These are phyloP conservation scores for Venturia canescens DNA, from an alignment of 1,140 invertebrate genomes.

Conservation along the genomic window DNA sequence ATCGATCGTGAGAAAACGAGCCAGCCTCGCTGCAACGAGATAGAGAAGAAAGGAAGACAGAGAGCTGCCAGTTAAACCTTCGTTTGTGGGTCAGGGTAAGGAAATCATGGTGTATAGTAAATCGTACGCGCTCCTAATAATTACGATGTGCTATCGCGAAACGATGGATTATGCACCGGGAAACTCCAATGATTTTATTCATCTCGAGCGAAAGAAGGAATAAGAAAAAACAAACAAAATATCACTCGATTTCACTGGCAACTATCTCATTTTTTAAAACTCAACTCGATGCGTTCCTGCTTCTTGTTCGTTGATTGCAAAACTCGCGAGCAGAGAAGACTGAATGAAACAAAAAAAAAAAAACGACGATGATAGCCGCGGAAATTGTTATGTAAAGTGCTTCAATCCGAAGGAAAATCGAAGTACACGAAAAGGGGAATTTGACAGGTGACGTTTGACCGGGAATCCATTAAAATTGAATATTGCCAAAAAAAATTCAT, in stretches of 20 bases:
- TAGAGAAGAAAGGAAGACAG: constrained; percentile 1
- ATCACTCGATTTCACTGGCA: not conserved
- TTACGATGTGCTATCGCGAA: not conserved
- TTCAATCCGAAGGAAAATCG: not conserved
- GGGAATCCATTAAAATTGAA: too few species aligned
- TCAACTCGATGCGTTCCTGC: not conserved
- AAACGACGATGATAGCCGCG: constrained; percentile 10
- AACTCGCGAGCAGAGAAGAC: not conserved
- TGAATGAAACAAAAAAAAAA: not conserved
- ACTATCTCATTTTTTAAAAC: not conserved
- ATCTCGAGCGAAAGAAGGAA: not conserved
- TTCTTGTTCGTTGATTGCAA: not conserved
- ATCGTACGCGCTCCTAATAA: constrained; percentile 11
- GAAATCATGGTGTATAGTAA: constrained; percentile 18
- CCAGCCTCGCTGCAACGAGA: not conserved
- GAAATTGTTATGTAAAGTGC: constrained; percentile 1
- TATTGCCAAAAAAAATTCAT: too few species aligned
- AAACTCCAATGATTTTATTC: not conserved
- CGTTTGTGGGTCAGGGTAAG: constrained; percentile 40
- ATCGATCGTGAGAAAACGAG: constrained; percentile 3
- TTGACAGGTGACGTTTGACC: too few species aligned
- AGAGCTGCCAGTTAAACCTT: not conserved
- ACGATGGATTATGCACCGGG: not conserved
- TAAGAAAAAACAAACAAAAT: not conserved
- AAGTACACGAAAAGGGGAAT: too few species aligned